Base-by-base conservation (phyloP, 2,888 invertebrate genomes). In the Agrypnus murinus region DNA sequence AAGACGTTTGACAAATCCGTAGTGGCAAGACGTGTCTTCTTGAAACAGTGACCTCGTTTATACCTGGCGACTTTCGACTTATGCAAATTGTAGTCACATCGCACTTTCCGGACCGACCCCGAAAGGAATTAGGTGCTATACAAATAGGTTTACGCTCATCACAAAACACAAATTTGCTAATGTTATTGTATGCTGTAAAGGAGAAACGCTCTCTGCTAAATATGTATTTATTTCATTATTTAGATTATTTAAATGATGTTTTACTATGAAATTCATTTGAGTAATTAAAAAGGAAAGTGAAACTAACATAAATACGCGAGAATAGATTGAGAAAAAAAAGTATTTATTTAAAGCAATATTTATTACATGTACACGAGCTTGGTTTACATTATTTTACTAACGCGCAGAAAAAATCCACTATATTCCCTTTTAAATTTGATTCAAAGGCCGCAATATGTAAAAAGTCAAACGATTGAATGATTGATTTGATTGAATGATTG, bases 11-110 rank as follows among this genome's bases (percentile, higher is more conserved):
- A 75, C 74, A 75, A 75, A 76, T 75, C 67, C 66, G 48, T 55
- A 63, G 74, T 62, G 72, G 74, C 58, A 71, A 69, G 64, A 69
- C 69, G 65, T 65, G 75, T 72, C 74, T 46, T 43, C 66, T 71
- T 74, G 75, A 75, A 73, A 73, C 70, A 74, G 59, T 72, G 73
- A 71, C 74, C 75, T 75, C 75, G 71, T 75, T 75, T 65, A 69
- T 73, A 74, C 72, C 74, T 72, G 69, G 68, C 45, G 71, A 71
- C 70, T 64, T 73, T 74, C 66, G 72, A 73, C 73, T 71, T 74
- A 69, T 71, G 68, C 67, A 68, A 69, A 68, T 65, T 45, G 45
- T 48, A 60, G 65, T 53, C 53, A 48, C 65, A 53, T 63, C 43
- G 55, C 63, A 46, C 68, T 63, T 68, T 63, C 62, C 63, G 40